Evolutionary conservation across 2,888 invertebrate species (phyloP).

Genomic region (Crematogaster levior): DNA sequence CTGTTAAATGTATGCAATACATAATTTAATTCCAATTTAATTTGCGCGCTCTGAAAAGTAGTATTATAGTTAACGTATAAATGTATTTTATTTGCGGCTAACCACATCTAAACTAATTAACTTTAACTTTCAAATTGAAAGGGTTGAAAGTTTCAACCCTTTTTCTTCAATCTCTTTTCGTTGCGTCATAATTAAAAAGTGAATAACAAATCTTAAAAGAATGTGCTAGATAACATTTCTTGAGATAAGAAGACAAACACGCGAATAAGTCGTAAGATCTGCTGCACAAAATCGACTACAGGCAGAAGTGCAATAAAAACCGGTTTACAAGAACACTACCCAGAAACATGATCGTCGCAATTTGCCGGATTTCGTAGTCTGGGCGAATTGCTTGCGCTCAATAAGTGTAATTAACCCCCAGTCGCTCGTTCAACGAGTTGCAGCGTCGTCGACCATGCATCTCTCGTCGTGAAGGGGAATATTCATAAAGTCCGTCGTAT

Average conservation of each 20-base stretch:
- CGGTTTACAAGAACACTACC: constrained; percentile 6
- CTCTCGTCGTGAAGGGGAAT: constrained; percentile 52
- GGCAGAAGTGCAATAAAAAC: neutral
- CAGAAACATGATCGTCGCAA: neutral
- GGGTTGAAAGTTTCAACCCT: neutral
- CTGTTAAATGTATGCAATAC: neutral
- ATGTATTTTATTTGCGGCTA: neutral
- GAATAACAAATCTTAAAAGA: neutral
- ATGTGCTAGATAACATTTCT: neutral
- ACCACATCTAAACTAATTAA: neutral
- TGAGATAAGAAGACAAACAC: too few species aligned
- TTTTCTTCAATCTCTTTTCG: neutral
- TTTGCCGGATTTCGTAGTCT: constrained; percentile 17
- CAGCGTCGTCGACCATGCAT: constrained; percentile 30
- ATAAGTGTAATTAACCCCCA: constrained; percentile 48
- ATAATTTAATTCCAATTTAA: neutral
- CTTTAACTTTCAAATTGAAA: too few species aligned
- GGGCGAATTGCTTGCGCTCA: constrained; percentile 40
- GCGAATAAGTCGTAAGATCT: neutral
- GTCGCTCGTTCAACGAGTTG: constrained; percentile 12
- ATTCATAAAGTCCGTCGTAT: constrained; percentile 54
- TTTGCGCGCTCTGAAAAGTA: neutral
- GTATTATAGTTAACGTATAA: neutral
- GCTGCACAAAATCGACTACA: neutral
- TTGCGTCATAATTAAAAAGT: neutral